Percentiles rank a stretch among this genome's conserved stretches.
These are phyloP conservation scores for Vanacampus margaritifer DNA, from an alignment of 2,113 vertebrate genomes.

Conservation along the genomic window DNA sequence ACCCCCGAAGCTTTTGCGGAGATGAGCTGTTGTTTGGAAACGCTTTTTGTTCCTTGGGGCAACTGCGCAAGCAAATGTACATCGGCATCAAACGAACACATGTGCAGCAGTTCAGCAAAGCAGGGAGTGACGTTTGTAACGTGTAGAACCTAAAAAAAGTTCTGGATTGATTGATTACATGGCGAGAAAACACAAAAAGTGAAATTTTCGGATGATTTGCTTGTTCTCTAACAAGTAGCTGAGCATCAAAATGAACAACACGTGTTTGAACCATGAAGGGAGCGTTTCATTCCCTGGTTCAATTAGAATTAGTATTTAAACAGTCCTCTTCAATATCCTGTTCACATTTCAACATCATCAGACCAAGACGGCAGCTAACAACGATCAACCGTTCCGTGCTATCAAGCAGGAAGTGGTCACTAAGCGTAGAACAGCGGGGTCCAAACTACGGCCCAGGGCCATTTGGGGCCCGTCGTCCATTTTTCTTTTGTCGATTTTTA, in stretches of 20 bases:
- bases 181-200: not conserved
- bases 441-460: too few species aligned
- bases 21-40: conserved; percentile 46
- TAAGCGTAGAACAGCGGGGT: not conserved
- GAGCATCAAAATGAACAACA: not conserved
- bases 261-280: not conserved
- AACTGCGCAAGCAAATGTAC: conserved; percentile 34
- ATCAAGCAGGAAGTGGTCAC: not conserved
- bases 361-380: not conserved
- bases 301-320: not conserved
- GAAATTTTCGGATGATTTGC: not conserved
- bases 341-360: not conserved
- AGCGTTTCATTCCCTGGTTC: not conserved
- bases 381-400: not conserved
- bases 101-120: conserved; percentile 2
- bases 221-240: not conserved
- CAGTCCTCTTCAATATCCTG: not conserved
- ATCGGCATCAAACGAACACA: conserved; percentile 18
- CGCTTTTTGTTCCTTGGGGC: conserved; percentile 53
- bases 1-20: conserved; percentile 30
- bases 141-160: not conserved
- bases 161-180: not conserved
- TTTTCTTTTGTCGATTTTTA: too few species aligned
- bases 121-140: not conserved
- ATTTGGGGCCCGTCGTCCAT: too few species aligned